Evolutionary conservation across 2,797 vertebrate species (phyloP), one percentile per base, ranked within the genome.

Genomic region (Pangasius macronema): DNA sequence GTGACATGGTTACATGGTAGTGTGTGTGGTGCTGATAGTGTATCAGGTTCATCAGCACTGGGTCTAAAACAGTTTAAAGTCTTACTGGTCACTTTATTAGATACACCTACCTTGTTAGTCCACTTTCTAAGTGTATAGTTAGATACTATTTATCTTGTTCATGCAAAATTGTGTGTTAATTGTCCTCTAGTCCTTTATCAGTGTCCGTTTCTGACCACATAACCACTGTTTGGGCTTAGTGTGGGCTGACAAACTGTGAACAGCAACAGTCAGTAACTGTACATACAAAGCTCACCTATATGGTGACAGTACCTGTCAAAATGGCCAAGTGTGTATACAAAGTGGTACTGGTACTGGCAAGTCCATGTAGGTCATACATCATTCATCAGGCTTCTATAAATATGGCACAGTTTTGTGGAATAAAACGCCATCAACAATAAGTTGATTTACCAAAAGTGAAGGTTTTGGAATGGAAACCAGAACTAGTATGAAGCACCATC

Each of bases 21-120:
- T 33, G 63, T 83, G 82, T 33, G 14, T 68, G 20, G 61, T 36
- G n/a, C 63, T 83, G 82, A 83, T 83, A 83, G 46, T 68, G 46
- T 83, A 83, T 83, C 82, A 68, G 36, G 14, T 51, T 24, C 63
- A 51, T 53, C 82, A 83, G 82, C n/a, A 53, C n/a, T 24, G 11
- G 30, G 18, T 24, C 8, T 68, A 13, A 67, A 53, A 22, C n/a
- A 51, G 61, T 30, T 82, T 82, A 10, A 33, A 51, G 81, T 83
- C 63, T 33, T 68, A 83, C 30, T 27, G 63, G 42, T 83, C 81
- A 83, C 39, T 82, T 67, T 68, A 53, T 33, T 33, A 36, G 63
- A 53, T 46, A 61, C 10, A 59, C 13, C 14, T 82, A 49, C 10
- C 30, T 53, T 83, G 39, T 46, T 51, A 33, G 61, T 51, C 39